Evolutionary conservation across 2,888 invertebrate species (phyloP).

Genomic region (Eilema griseolum): DNA sequence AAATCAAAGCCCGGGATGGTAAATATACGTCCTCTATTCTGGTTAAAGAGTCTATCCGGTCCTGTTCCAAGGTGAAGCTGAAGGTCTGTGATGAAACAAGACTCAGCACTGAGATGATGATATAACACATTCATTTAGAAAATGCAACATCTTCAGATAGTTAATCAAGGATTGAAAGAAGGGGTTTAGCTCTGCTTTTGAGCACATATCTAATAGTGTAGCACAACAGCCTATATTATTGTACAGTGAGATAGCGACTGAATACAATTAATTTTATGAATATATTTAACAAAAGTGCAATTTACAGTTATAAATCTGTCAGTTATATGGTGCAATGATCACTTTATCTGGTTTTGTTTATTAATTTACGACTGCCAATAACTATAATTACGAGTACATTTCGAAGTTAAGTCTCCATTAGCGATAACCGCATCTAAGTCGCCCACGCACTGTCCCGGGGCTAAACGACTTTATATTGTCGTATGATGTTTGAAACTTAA

Average conservation of each 20-base stretch:
- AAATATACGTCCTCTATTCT: no score
- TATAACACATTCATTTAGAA: no score
- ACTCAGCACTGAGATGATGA: no score
- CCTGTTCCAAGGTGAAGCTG: no score
- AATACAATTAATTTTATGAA: background rate
- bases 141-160: no score
- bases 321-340: background rate
- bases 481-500: background rate
- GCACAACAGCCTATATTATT: background rate
- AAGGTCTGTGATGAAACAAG: no score
- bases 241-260: background rate
- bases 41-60: no score
- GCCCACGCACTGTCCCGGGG: background rate
- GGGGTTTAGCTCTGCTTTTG: no score
- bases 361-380: conserved; percentile 2
- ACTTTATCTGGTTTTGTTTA: conserved; percentile 2
- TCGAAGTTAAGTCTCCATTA: background rate
- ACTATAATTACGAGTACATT: background rate
- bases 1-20: no score
- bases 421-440: background rate
- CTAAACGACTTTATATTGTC: background rate
- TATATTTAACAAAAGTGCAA: conserved; percentile 5
- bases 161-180: no score
- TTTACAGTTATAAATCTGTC: conserved; percentile 1
- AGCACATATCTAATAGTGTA: no score